Evolutionary conservation across 2,797 vertebrate genomes (phyloP).

Genomic region (Acanthopagrus latus): DNA sequence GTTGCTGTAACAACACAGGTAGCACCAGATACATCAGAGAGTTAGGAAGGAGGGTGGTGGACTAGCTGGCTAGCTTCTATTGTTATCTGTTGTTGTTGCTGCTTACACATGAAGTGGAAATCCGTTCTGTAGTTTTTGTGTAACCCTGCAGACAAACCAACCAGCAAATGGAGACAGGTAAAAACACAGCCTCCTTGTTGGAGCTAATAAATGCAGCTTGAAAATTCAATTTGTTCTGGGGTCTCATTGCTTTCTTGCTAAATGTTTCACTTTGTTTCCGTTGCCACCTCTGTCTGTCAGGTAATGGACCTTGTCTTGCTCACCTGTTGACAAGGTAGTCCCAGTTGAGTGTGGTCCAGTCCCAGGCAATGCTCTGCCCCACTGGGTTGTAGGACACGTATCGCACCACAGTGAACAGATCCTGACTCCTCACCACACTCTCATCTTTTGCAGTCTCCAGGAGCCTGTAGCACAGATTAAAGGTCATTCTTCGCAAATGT

Average conservation of each 20-base stretch:
- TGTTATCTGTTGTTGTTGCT: no score
- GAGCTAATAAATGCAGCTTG: neutral
- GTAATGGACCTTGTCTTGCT: slow-evolving; percentile 18
- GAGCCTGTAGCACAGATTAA: slow-evolving; percentile 71
- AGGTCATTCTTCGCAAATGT: slow-evolving; percentile 3
- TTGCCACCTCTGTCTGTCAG: neutral
- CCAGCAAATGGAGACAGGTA: no score
- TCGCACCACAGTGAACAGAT: slow-evolving; percentile 92
- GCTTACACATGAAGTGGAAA: no score
- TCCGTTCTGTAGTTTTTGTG: no score
- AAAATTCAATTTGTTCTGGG: neutral
- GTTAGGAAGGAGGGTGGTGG: no score
- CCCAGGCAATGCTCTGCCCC: slow-evolving; percentile 95
- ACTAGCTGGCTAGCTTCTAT: no score
- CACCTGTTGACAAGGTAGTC: slow-evolving; percentile 92
- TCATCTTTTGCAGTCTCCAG: slow-evolving; percentile 86
- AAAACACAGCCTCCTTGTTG: no score
- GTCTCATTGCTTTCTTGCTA: neutral
- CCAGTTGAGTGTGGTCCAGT: slow-evolving; percentile 97
- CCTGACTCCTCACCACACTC: slow-evolving; percentile 91
- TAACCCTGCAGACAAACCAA: no score
- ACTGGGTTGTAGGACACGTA: slow-evolving; percentile 92
- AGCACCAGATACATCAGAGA: no score
- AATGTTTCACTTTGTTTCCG: neutral
- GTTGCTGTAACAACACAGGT: no score